phyloP scores from a whole-genome alignment of 2,888 invertebrate species.

The Clostera curtula region DNA sequence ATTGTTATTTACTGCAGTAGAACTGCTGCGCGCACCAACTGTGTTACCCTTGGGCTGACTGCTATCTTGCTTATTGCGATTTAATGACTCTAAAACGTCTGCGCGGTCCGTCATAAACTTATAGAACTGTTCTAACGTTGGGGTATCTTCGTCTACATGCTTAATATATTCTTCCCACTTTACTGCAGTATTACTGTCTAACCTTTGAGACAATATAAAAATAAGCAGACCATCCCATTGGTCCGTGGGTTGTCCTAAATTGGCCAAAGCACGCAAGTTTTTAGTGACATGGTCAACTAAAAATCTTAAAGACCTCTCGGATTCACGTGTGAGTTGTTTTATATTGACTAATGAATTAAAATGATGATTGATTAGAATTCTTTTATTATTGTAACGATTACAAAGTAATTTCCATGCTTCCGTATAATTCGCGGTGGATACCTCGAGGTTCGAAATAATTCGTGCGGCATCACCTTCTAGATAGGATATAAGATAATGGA shows the following conservation, averaged over 20 bases:
- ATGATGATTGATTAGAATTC: conserved; percentile 6
- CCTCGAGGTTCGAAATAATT: conserved; percentile 14
- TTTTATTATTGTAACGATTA: conserved; percentile 15
- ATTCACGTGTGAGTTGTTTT: conserved; percentile 8
- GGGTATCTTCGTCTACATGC: conserved; percentile 7
- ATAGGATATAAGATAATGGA: conserved; percentile 14
- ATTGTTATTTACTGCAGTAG: not conserved
- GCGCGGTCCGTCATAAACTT: conserved; percentile 20
- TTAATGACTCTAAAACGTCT: conserved; percentile 16
- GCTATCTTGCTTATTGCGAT: conserved; percentile 8
- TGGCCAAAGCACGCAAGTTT: conserved; percentile 18
- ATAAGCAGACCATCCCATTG: conserved; percentile 17
- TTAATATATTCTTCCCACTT: conserved; percentile 23
- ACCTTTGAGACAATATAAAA: conserved; percentile 13
- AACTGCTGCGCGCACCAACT: no score
- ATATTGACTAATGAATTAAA: no score
- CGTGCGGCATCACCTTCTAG: conserved; percentile 17
- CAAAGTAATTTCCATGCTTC: conserved; percentile 19
- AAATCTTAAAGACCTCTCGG: conserved; percentile 13
- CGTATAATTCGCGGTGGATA: conserved; percentile 14
- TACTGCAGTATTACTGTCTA: conserved; percentile 12
- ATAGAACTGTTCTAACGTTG: conserved; percentile 16
- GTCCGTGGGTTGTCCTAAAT: conserved; percentile 16
- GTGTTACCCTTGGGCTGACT: no score
- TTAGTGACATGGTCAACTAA: conserved; percentile 19